Evolutionary conservation across 2,113 vertebrate species (phyloP), one percentile per base, ranked within the genome.

Genomic region (Notarius lentiginosus): DNA sequence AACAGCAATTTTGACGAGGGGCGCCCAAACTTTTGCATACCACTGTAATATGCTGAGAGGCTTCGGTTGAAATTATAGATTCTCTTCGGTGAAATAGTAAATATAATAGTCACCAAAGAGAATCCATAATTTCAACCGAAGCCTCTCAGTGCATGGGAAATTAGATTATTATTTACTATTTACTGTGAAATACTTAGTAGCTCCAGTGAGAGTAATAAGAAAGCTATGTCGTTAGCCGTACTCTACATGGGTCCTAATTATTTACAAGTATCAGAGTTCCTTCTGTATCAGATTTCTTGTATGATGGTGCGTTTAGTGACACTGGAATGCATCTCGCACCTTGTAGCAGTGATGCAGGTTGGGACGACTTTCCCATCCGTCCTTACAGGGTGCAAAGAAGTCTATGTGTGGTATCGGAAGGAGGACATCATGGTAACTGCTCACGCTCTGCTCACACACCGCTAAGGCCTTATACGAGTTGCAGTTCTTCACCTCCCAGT

Each of bases 401-500:
- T 95, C 93, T 41, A 94, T 90, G 91, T 95, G 94, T 84, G 92
- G 89, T 73, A 95, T 89, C 0, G 93, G 94, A 47, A 90, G 79
- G 27, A 84, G 81, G 10, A 88, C 82, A 79, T 95, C 94, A 15
- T 94, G 89, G 4, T 88, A 89, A 79, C 90, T 92, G 89, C 88
- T 93, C 15, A 97, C 86, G 80, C 95, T 94, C 91, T 96, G 95
- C 89, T 97, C 96, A 84, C 98, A 99, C 82, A 99, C 60, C 9
- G 97, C 97, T 92, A 96, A 94, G 18, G 98, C 97, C 91, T 95
- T 96, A 88, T 96, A 96, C 49, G 91, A 90, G n/a, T 84, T 92
- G 86, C 97, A 99, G 92, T 96, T 95, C 92, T 98, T 98, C 68
- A 98, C 98, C 90, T 99, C 97, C 98, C 98, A 99, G 4, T 89